A percentile compares a stretch with the other conserved stretches of the same genome.
phyloP scores from a whole-genome alignment of 2,113 vertebrate genomes.

The Lycaon pictus region DNA sequence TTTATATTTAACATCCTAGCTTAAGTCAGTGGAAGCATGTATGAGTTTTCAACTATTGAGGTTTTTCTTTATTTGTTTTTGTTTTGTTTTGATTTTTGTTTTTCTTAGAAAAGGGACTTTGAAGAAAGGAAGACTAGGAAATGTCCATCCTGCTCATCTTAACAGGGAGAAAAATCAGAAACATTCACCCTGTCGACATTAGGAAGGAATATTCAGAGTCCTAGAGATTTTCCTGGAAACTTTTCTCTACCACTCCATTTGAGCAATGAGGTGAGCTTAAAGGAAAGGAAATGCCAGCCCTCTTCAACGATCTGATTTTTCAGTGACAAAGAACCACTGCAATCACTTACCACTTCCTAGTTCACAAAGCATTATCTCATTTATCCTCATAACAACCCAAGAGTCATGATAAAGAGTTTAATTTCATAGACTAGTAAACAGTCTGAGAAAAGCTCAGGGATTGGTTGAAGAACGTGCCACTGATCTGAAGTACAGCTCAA shows the following conservation, averaged over 20 bases:
- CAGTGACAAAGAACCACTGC: not conserved
- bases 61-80: not conserved
- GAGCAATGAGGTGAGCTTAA: not conserved
- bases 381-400: not conserved
- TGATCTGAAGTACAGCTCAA: not conserved
- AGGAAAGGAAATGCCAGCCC: not conserved
- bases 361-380: not conserved
- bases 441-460: not conserved
- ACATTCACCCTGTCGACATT: not conserved
- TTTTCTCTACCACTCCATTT: not conserved
- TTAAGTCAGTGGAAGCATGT: not conserved
- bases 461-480: not conserved
- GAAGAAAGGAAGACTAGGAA: not conserved
- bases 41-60: not conserved
- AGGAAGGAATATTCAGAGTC: not conserved
- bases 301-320: not conserved
- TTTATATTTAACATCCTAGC: not conserved
- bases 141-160: not conserved
- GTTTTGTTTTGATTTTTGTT: not conserved
- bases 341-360: not conserved
- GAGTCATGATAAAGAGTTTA: not conserved
- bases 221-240: not conserved
- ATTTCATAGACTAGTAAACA: not conserved
- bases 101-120: not conserved
- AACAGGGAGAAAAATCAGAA: not conserved